phyloP scores from a whole-genome alignment of 2,888 invertebrate genomes.

The Drosophila melanosoma region DNA sequence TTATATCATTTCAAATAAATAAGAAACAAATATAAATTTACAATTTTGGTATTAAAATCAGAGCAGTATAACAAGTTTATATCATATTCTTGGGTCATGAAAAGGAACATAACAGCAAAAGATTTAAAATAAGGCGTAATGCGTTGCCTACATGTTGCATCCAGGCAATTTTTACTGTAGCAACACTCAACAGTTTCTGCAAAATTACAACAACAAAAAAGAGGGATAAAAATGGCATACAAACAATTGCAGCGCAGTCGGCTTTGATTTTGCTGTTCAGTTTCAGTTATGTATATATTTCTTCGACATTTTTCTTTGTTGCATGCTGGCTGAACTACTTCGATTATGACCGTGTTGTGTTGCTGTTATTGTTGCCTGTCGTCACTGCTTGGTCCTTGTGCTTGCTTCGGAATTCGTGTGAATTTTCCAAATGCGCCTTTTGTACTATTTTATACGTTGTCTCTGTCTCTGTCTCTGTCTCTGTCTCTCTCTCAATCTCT shows the following conservation, averaged over 20 bases:
- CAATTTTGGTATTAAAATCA: background rate
- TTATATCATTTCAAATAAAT: background rate
- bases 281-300: constrained; percentile 46
- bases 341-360: constrained; percentile 61
- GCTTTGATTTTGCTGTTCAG: constrained; percentile 75
- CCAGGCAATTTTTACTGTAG: constrained; percentile 37
- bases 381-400: constrained; percentile 7
- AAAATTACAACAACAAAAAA: constrained; percentile 38
- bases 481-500: constrained; percentile 2
- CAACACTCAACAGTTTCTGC: constrained; percentile 30
- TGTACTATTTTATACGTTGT: too few species aligned
- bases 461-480: background rate
- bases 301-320: constrained; percentile 11
- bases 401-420: constrained; percentile 65
- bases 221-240: background rate
- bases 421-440: constrained; percentile 69
- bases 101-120: background rate
- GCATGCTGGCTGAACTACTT: constrained; percentile 55
- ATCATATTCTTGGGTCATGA: background rate
- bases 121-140: background rate
- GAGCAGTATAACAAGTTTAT: background rate
- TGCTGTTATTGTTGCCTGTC: constrained; percentile 27
- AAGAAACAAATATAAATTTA: background rate
- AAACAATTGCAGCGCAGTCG: constrained; percentile 57
- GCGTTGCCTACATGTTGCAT: constrained; percentile 15